Base-by-base conservation (phyloP, 2,888 invertebrate species). In the Rhamnusium bicolor region DNA sequence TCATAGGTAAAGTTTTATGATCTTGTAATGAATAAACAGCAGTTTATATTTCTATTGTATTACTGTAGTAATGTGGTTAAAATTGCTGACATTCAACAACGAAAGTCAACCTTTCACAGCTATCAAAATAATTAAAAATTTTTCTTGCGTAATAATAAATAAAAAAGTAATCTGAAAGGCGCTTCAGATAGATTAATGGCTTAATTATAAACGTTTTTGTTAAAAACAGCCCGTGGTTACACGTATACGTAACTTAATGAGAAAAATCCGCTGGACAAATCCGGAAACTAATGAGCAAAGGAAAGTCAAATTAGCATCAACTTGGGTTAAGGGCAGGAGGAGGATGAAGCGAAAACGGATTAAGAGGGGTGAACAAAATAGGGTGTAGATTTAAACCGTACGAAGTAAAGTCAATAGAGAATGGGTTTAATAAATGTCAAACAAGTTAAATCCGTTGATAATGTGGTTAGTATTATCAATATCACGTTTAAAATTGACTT, bases 341-440 rank as follows among this genome's bases (percentile, higher is more conserved):
- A 46, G 63, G 18, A 63, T n/a, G 54, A 54, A 54, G 46, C n/a
- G 54, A 54, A 54, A 70, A 63, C 10, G 62, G 63, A 63, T 70
- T 69, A 69, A 69, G 62, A 53, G 62, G 69, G 70, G 68, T 56
- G 47, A 58, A 2, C 27, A 73, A 69, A 69, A 71, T 71, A 49
- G 74, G 74, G 73, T 75, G 75, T 69, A 76, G 72, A 74, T 72
- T 73, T 71, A 73, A 73, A 63, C 74, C 73, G 71, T 73, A 71
- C 61, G 72, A 67, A 75, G 71, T 73, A 71, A 73, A 73, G 73
- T 72, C 63, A 70, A 69, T 73, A 71, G 32, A 46, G 46, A 18
- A 40, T 18, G 73, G 69, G 63, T 71, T 72, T 71, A 77, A 75
- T 74, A 77, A 76, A 71, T 72, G 75, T 75, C 73, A 77, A 74